These are phyloP conservation scores for Sciurus vulgaris DNA, from an alignment of 2,797 vertebrate species.

Conservation along the genomic window DNA sequence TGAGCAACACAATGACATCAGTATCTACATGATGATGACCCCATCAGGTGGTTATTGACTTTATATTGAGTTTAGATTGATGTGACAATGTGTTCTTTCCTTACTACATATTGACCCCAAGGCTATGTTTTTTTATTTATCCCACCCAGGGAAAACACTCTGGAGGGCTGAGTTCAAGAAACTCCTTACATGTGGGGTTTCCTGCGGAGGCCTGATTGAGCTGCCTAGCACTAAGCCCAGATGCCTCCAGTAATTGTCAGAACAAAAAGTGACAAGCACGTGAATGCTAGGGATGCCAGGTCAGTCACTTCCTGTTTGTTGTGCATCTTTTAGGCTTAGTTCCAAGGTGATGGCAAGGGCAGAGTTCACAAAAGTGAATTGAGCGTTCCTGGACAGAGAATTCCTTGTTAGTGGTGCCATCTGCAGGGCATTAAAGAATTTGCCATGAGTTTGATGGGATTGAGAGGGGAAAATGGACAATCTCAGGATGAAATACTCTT, in stretches of 20 bases:
- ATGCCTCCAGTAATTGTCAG: constrained; percentile 45
- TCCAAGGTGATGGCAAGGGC: constrained; percentile 58
- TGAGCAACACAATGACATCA: not conserved
- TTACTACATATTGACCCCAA: not conserved
- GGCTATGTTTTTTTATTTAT: not conserved
- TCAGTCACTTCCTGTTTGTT: constrained; percentile 71
- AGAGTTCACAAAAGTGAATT: constrained; percentile 65
- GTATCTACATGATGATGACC: not conserved
- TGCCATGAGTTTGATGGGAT: constrained; percentile 49
- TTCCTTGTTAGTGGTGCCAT: constrained; percentile 81
- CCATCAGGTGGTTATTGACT: constrained; percentile 24
- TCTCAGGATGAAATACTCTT: not conserved
- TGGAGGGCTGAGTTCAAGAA: not conserved
- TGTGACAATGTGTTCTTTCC: not conserved
- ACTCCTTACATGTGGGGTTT: not conserved
- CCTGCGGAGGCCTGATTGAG: constrained; percentile 53
- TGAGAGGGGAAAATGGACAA: constrained; percentile 11
- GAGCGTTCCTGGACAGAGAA: constrained; percentile 51
- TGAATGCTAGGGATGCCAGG: constrained; percentile 12
- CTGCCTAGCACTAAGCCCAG: not conserved
- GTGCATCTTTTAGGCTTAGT: not conserved
- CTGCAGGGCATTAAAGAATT: constrained; percentile 81
- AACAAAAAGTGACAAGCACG: constrained; percentile 36
- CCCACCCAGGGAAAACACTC: not conserved
- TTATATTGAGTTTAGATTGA: not conserved